Conservation (phyloP, 2,888 invertebrate genomes). For the Halictus ligatus region DNA sequence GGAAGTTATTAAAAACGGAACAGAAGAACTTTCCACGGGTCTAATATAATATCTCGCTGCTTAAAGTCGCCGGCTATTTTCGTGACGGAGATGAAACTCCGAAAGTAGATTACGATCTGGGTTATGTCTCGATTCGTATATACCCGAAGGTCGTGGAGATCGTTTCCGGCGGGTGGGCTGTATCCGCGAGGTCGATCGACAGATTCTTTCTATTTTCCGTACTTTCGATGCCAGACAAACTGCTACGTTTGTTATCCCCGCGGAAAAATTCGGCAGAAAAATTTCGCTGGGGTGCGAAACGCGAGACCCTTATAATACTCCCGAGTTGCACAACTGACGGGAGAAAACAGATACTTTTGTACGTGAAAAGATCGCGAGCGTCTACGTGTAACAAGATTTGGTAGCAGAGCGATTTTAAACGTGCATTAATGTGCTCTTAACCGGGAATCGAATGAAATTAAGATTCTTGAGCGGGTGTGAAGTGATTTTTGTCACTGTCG, state of each 20-base stretch:
- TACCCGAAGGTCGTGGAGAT: constrained; percentile 18
- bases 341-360: neutral
- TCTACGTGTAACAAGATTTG: neutral
- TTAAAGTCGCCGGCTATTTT: constrained; percentile 25
- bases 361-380: neutral
- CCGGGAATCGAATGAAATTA: neutral
- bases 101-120: constrained; percentile 14
- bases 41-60: neutral
- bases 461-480: neutral
- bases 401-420: neutral
- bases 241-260: neutral
- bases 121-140: constrained; percentile 30
- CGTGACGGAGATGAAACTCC: neutral
- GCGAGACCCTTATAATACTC: neutral
- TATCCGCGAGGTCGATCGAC: constrained; percentile 43
- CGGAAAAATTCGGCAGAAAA: neutral
- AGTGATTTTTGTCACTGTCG: neutral
- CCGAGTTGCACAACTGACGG: neutral
- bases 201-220: constrained; percentile 45
- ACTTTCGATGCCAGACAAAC: constrained; percentile 37
- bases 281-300: neutral
- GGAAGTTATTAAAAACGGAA: constrained; percentile 5
- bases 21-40: constrained; percentile 13
- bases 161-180: constrained; percentile 28
- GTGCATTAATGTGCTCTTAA: neutral